A percentile compares a stretch with the other conserved stretches of the same genome.
Conservation (phyloP, 2,797 vertebrate species). For the Malacoraja senta region DNA sequence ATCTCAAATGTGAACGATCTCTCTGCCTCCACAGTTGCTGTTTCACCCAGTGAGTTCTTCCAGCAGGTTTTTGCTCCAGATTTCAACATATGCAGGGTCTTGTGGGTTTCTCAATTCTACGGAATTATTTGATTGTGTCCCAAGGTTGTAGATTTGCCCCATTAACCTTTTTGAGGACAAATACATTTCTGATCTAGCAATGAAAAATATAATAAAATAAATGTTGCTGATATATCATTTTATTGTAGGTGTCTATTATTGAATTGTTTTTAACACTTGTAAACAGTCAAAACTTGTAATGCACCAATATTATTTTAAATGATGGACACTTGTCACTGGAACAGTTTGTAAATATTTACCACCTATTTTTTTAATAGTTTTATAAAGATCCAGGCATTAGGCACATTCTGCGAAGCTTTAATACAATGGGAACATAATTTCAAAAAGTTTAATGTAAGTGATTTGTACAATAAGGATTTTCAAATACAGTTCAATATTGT, state of each 20-base stretch:
- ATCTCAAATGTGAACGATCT: too few species aligned
- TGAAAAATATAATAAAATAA: not conserved
- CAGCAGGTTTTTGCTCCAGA: too few species aligned
- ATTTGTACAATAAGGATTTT: constrained; percentile 54
- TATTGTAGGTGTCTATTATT: not conserved
- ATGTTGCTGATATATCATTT: not conserved
- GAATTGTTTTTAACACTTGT: not conserved
- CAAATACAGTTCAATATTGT: constrained; percentile 51
- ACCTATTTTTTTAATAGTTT: not conserved
- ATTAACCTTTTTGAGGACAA: not conserved
- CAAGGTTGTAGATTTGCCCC: too few species aligned
- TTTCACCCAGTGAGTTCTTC: too few species aligned
- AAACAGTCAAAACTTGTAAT: constrained; percentile 14
- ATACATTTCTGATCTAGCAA: not conserved
- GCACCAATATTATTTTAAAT: not conserved
- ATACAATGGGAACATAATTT: constrained; percentile 44
- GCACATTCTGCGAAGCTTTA: constrained; percentile 43
- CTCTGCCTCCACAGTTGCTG: too few species aligned
- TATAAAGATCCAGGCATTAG: constrained; percentile 36
- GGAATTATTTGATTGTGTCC: not conserved
- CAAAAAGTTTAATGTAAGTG: constrained; percentile 46
- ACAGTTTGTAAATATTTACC: constrained; percentile 29
- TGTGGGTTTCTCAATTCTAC: not conserved
- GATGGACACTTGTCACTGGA: not conserved
- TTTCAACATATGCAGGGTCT: too few species aligned